Evolutionary conservation across 1,140 invertebrate genomes (phyloP).

Genomic region (Atopsyche davidsoni): DNA sequence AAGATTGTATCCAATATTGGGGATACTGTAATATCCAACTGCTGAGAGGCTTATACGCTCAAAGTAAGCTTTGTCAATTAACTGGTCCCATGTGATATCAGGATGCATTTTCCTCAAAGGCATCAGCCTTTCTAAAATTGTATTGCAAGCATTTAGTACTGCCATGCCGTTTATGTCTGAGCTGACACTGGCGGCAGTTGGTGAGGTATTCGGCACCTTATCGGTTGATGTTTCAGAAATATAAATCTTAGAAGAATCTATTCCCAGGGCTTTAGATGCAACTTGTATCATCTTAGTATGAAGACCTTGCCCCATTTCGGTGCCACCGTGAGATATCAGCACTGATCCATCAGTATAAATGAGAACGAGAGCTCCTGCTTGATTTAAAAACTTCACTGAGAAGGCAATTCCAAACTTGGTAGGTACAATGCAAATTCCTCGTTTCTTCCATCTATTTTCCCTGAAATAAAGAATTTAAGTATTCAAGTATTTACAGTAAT

Average conservation of each 20-base stretch:
- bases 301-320: slow-evolving; percentile 94
- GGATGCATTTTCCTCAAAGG: slow-evolving; percentile 74
- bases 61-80: slow-evolving; percentile 76
- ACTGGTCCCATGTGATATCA: slow-evolving; percentile 77
- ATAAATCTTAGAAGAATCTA: slow-evolving; percentile 73
- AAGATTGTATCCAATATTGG: slow-evolving; percentile 70
- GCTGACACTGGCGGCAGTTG: slow-evolving; percentile 85
- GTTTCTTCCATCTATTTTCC: slow-evolving; percentile 79
- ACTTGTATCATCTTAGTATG: slow-evolving; percentile 95
- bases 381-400: slow-evolving; percentile 74
- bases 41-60: slow-evolving; percentile 76
- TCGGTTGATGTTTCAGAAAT: slow-evolving; percentile 86
- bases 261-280: slow-evolving; percentile 65
- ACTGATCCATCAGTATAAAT: slow-evolving; percentile 91
- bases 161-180: slow-evolving; percentile 96
- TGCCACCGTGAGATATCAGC: slow-evolving; percentile 83
- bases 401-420: slow-evolving; percentile 90
- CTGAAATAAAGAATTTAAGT: slow-evolving; percentile 42
- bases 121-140: slow-evolving; percentile 67
- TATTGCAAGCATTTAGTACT: slow-evolving; percentile 78
- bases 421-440: slow-evolving; percentile 80
- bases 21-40: slow-evolving; percentile 81
- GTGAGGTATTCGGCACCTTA: slow-evolving; percentile 90
- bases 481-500: no score
- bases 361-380: slow-evolving; percentile 82